These are phyloP conservation scores for Heliconius hewitsoni DNA, from an alignment of 1,140 invertebrate genomes.

Conservation along the genomic window DNA sequence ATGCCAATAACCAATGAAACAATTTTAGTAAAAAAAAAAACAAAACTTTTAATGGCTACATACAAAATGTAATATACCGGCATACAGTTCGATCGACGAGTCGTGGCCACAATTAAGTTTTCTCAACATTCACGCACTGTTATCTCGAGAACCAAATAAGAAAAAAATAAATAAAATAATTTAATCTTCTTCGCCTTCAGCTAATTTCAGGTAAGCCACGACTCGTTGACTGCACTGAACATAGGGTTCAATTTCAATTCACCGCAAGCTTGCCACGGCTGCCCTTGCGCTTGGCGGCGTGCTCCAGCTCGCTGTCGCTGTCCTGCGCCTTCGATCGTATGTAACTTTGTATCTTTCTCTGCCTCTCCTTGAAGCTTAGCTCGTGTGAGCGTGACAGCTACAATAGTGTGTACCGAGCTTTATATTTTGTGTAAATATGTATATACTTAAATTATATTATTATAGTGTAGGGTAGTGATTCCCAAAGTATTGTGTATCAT, in stretches of 20 bases:
- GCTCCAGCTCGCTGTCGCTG: constrained; percentile 82
- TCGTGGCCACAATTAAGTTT: too few species aligned
- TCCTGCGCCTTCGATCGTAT: constrained; percentile 76
- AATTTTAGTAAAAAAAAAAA: too few species aligned
- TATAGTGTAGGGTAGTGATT: not conserved
- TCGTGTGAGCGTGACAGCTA: constrained; percentile 72
- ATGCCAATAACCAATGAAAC: too few species aligned
- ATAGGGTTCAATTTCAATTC: constrained; percentile 48
- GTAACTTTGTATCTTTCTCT: constrained; percentile 76
- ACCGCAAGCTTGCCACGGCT: constrained; percentile 80
- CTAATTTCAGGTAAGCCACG: too few species aligned
- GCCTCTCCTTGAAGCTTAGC: constrained; percentile 74
- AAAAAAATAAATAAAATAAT: not conserved
- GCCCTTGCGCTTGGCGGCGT: constrained; percentile 80
- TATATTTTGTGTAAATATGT: constrained; percentile 1
- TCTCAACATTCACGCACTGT: too few species aligned
- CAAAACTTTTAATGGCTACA: too few species aligned
- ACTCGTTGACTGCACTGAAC: not conserved
- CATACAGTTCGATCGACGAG: too few species aligned
- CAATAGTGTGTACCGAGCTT: constrained; percentile 42
- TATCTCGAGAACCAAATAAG: not conserved
- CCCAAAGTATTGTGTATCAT: not conserved
- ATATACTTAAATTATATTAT: not conserved
- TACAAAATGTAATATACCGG: too few species aligned
- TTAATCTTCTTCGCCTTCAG: too few species aligned